Conservation (phyloP, 2,113 vertebrate genomes). For the Ictalurus punctatus region DNA sequence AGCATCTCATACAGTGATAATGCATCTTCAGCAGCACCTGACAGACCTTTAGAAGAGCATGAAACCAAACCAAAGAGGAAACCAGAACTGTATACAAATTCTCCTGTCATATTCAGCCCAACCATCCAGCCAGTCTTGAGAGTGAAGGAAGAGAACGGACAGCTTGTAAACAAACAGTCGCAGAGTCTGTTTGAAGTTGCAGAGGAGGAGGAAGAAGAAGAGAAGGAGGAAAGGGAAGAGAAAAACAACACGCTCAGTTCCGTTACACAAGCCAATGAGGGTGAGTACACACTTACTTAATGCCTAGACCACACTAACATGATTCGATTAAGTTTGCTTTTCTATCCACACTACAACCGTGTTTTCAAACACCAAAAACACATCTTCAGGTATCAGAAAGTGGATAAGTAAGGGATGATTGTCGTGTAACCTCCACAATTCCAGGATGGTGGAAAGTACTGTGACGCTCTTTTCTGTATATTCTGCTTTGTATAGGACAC, state of each 20-base stretch:
- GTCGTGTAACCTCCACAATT: background rate
- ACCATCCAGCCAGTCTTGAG: constrained; percentile 59
- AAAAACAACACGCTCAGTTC: constrained; percentile 54
- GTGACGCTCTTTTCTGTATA: background rate
- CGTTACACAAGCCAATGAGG: constrained; percentile 65
- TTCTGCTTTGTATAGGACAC: background rate
- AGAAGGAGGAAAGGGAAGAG: constrained; percentile 60
- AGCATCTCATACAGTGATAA: constrained; percentile 20
- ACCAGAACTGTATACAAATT: constrained; percentile 37
- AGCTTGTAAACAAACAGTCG: constrained; percentile 57
- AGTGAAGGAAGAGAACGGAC: constrained; percentile 55
- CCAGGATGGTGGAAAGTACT: background rate
- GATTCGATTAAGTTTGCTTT: background rate
- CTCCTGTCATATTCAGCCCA: constrained; percentile 61
- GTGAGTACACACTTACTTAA: constrained; percentile 70
- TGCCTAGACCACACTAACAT: background rate
- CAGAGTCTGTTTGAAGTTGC: constrained; percentile 56
- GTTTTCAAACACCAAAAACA: background rate
- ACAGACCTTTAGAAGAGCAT: background rate
- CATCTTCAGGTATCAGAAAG: background rate
- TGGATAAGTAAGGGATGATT: background rate
- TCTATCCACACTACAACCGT: background rate
- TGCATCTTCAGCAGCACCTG: constrained; percentile 24
- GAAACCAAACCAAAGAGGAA: constrained; percentile 38
- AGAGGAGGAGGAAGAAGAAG: constrained; percentile 25